Evolutionary conservation across 2,888 invertebrate species (phyloP).

Genomic region (Sturmia bella): DNA sequence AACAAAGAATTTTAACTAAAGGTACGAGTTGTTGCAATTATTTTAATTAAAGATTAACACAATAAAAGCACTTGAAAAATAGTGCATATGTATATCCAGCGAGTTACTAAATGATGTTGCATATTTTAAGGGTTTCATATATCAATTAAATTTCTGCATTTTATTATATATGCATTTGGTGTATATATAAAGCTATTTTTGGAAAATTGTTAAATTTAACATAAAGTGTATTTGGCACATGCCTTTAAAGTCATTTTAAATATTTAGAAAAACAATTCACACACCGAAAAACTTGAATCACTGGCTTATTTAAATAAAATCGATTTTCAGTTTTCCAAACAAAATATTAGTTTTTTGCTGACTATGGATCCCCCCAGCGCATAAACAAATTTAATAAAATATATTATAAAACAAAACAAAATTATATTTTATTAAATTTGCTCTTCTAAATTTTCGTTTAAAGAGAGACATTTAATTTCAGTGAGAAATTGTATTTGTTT

Average conservation of each 20-base stretch:
- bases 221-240: no score
- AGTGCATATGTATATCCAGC: no score
- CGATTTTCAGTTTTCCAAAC: neutral
- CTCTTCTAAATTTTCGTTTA: neutral
- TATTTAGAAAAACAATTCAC: no score
- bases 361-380: neutral
- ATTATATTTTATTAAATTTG: neutral
- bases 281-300: no score
- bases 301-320: neutral
- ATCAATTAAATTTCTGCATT: conserved; percentile 17
- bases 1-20: neutral
- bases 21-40: no score
- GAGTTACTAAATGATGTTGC: neutral
- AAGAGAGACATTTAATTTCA: neutral
- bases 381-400: neutral
- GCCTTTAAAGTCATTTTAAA: no score
- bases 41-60: neutral
- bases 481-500: conserved; percentile 16
- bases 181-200: neutral
- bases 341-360: neutral
- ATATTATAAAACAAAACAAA: no score
- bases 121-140: conserved; percentile 39
- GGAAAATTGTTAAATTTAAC: neutral
- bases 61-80: no score
- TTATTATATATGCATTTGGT: neutral